phyloP scores from a whole-genome alignment of 2,888 invertebrate species.

The Microplitis manilae region DNA sequence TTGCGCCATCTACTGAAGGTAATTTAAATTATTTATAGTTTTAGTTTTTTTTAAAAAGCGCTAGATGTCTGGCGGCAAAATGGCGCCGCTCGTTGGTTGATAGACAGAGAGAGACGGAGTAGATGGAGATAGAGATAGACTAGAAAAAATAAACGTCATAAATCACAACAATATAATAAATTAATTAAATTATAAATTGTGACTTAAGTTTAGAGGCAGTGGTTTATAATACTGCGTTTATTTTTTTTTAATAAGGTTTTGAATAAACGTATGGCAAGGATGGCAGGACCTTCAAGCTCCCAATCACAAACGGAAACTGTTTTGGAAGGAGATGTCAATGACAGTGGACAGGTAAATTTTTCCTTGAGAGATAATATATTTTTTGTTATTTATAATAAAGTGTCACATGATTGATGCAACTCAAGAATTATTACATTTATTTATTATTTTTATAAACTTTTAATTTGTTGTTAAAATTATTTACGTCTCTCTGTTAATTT shows the following conservation, averaged over 20 bases:
- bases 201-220: neutral
- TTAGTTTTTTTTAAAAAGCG: neutral
- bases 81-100: conserved; percentile 1
- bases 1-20: neutral
- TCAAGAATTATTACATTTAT: neutral
- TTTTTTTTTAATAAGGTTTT: neutral
- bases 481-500: too few relatives aligned
- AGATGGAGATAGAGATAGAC: too few relatives aligned
- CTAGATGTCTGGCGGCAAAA: conserved; percentile 13
- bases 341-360: conserved; percentile 62
- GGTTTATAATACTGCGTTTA: neutral
- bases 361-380: conserved; percentile 3
- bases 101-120: neutral
- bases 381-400: conserved; percentile 18
- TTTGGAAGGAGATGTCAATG: conserved; percentile 60
- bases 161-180: conserved; percentile 12
- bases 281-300: conserved; percentile 62
- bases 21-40: neutral
- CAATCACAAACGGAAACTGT: conserved; percentile 67
- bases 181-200: neutral
- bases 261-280: conserved; percentile 57
- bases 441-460: neutral
- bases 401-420: neutral
- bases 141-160: neutral
- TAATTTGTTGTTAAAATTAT: neutral